phyloP scores from a whole-genome alignment of 2,113 vertebrate genomes.

The Urocolius indicus region DNA sequence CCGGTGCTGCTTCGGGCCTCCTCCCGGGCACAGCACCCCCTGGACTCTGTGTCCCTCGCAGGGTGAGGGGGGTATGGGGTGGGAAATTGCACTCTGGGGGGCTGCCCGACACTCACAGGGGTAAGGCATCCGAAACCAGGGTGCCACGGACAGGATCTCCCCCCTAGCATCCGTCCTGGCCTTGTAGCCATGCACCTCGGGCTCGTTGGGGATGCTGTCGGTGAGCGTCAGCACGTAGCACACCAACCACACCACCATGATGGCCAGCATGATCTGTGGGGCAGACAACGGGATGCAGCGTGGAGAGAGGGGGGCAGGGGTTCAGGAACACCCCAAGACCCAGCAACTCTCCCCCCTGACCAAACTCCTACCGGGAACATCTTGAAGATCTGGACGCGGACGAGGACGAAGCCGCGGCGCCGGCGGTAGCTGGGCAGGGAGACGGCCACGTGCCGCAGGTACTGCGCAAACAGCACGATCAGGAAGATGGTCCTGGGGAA shows the following conservation, averaged over 20 bases:
- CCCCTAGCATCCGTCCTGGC: slow-evolving; percentile 94
- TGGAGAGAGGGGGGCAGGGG: rapidly evolving
- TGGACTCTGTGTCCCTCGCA: neutral
- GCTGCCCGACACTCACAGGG: slow-evolving; percentile 85
- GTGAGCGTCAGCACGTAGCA: slow-evolving; percentile 91
- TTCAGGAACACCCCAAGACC: neutral
- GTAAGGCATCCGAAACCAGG: slow-evolving; percentile 95
- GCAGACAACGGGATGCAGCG: rapidly evolving
- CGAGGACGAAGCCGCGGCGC: slow-evolving; percentile 81
- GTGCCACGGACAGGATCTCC: slow-evolving; percentile 87
- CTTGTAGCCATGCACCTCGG: slow-evolving; percentile 85
- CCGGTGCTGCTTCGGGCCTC: rapidly evolving
- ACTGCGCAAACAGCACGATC: slow-evolving; percentile 94
- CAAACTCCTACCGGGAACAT: slow-evolving; percentile 98
- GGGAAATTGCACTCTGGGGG: rapidly evolving
- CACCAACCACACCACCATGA: slow-evolving; percentile 92
- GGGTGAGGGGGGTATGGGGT: rapidly evolving
- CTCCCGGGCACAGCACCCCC: too few species aligned
- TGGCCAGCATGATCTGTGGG: slow-evolving; percentile 91
- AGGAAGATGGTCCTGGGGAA: slow-evolving; percentile 87
- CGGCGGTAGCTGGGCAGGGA: slow-evolving; percentile 83
- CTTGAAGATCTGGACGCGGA: slow-evolving; percentile 92
- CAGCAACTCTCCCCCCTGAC: rapidly evolving
- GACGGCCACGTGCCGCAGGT: slow-evolving; percentile 84
- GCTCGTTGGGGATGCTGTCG: slow-evolving; percentile 80